phyloP scores from a whole-genome alignment of 35 echinoderm and acorn worm genomes.

The Holothuria glaberrima region DNA sequence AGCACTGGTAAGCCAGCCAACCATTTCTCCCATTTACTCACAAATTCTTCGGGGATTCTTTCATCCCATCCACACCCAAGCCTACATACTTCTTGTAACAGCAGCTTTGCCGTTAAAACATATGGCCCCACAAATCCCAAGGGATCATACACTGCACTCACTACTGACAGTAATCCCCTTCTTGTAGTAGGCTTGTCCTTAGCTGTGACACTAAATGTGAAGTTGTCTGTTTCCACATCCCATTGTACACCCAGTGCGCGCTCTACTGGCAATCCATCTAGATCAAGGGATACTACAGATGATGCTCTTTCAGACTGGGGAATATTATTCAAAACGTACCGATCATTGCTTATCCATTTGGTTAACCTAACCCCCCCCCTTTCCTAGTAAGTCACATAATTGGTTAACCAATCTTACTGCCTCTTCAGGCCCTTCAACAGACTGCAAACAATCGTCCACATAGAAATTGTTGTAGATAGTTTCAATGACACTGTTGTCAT shows the following conservation, averaged over 20 bases:
- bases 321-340: slow-evolving; percentile 44
- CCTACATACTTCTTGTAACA: slow-evolving; percentile 59
- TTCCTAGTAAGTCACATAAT: not conserved
- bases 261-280: slow-evolving; percentile 50
- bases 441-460: slow-evolving; percentile 73
- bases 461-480: slow-evolving; percentile 65
- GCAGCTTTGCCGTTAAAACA: slow-evolving; percentile 44
- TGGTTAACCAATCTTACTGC: not conserved
- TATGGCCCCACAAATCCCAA: slow-evolving; percentile 52
- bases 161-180: slow-evolving; percentile 53
- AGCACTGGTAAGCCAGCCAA: not conserved
- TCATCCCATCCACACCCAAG: slow-evolving; percentile 36
- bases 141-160: slow-evolving; percentile 67
- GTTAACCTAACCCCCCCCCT: slow-evolving; percentile 58
- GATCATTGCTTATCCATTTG: slow-evolving; percentile 71
- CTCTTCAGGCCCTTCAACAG: slow-evolving; percentile 16
- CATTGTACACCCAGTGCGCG: slow-evolving; percentile 38
- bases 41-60: not conserved
- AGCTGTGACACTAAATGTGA: slow-evolving; percentile 55
- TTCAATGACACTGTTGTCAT: not conserved
- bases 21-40: slow-evolving; percentile 21
- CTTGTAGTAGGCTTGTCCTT: slow-evolving; percentile 56
- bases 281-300: slow-evolving; percentile 37
- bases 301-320: slow-evolving; percentile 42
- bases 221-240: slow-evolving; percentile 50